These are phyloP conservation scores for Nycticryphes semicollaris DNA, from an alignment of 2,113 vertebrate species.

Conservation along the genomic window DNA sequence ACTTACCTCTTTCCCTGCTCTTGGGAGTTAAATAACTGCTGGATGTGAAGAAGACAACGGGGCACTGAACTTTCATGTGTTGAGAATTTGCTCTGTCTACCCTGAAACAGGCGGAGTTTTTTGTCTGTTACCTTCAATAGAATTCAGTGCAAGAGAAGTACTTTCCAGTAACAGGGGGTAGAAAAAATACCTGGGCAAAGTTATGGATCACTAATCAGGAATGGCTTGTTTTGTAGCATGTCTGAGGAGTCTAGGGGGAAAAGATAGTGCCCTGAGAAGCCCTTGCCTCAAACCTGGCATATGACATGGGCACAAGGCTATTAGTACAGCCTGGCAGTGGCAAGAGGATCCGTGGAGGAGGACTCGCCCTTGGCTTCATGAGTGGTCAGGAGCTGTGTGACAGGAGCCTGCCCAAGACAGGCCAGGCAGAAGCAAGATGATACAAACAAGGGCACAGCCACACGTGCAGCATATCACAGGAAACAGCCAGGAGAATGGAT, in stretches of 20 bases:
- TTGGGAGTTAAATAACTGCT: background rate
- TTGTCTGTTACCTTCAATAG: background rate
- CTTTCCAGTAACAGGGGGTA: background rate
- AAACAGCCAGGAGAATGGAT: background rate
- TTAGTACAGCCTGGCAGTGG: background rate
- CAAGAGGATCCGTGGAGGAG: background rate
- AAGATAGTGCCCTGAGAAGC: background rate
- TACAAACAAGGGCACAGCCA: background rate
- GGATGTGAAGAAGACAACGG: background rate
- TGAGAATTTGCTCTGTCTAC: background rate
- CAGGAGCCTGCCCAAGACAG: background rate
- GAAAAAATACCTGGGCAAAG: background rate
- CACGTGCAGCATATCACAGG: fast-evolving
- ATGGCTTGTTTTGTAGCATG: background rate
- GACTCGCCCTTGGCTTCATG: background rate
- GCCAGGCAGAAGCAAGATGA: background rate
- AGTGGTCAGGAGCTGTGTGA: background rate
- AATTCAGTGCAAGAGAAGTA: background rate
- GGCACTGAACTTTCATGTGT: background rate
- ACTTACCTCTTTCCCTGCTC: background rate
- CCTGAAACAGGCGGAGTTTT: background rate
- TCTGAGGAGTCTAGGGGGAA: background rate
- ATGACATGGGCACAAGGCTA: background rate
- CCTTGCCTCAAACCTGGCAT: background rate
- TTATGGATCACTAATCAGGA: background rate